Evolutionary conservation across 2,888 invertebrate species (phyloP), one percentile per base, ranked within the genome.

Genomic region (Ctenicera cuprea): DNA sequence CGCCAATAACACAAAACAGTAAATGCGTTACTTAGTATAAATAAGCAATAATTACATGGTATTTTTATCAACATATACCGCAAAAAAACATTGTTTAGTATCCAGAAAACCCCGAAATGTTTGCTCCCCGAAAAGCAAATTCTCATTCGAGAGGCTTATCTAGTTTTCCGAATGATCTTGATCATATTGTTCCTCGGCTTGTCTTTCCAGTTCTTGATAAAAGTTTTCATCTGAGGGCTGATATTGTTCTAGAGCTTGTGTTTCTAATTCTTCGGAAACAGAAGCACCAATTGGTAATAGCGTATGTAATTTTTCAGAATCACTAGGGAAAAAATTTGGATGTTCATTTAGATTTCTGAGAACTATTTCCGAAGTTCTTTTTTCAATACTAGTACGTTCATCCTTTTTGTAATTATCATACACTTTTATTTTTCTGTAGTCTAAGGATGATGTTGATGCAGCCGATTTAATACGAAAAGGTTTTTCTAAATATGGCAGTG

Each of bases 101-200:
- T 11, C 12, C 11, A 11, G n/a, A 26, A 12, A 9, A 14, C 26
- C 37, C 33, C 43, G n/a, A 20, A 33, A 12, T 7, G 62, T 57
- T 50, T 61, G 77, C 80, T 80, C 79, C 79, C 79, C 79, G 79
- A 77, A 78, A 73, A 75, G 70, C 52, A 69, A 64, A 45, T 73
- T 67, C 52, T 76, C 74, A 80, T 76, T 80, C 82, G 80, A 82
- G 80, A 81, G 82, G 82, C 80, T 71, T 75, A 76, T 74, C 73
- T 52, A 81, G 82, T 83, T 83, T 82, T 82, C 83, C 82, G 81
- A 79, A 74, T 77, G 69, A 57, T 78, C 80, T 54, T 80, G 80
- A 54, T 81, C 79, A 83, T 92, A 92, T 81, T 93, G 92, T 80
- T 92, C 93, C 62, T 90, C 90, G 0, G 92, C 93, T 80, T 92